Conservation (phyloP, 2,113 vertebrate genomes). For the Microcebus murinus region DNA sequence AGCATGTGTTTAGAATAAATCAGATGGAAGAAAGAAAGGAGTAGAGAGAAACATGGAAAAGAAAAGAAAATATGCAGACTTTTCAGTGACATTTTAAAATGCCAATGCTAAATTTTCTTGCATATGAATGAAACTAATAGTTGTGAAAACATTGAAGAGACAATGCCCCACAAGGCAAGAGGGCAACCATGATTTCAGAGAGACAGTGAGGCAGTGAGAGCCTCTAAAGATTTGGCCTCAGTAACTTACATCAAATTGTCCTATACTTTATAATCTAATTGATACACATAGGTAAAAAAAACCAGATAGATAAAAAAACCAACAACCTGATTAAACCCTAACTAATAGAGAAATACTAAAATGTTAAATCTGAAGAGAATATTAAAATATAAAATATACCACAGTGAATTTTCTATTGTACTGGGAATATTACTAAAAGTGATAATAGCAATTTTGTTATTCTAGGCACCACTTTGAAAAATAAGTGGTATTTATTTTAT, state of each 20-base stretch:
- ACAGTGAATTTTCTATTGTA: not conserved
- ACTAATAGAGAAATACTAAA: not conserved
- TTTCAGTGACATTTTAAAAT: not conserved
- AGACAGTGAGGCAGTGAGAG: not conserved
- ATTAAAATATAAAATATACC: not conserved
- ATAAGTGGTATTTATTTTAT: not conserved
- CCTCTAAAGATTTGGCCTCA: not conserved
- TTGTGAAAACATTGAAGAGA: conserved; percentile 1
- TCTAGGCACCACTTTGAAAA: not conserved
- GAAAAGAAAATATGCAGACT: not conserved
- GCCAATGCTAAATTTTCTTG: not conserved
- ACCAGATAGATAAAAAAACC: not conserved
- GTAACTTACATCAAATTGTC: not conserved
- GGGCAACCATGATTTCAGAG: not conserved
- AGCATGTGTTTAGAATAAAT: not conserved
- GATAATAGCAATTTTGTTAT: conserved; percentile 10
- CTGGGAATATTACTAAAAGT: conserved; percentile 12
- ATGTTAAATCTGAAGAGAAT: not conserved
- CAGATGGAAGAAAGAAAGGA: not conserved
- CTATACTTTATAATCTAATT: not conserved
- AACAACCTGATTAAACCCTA: not conserved
- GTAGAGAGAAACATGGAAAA: not conserved
- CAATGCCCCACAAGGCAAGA: not conserved
- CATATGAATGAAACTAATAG: not conserved
- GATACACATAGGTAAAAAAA: not conserved